These are phyloP conservation scores for Lasius fuliginosus DNA, from an alignment of 2,888 invertebrate species.

Conservation along the genomic window DNA sequence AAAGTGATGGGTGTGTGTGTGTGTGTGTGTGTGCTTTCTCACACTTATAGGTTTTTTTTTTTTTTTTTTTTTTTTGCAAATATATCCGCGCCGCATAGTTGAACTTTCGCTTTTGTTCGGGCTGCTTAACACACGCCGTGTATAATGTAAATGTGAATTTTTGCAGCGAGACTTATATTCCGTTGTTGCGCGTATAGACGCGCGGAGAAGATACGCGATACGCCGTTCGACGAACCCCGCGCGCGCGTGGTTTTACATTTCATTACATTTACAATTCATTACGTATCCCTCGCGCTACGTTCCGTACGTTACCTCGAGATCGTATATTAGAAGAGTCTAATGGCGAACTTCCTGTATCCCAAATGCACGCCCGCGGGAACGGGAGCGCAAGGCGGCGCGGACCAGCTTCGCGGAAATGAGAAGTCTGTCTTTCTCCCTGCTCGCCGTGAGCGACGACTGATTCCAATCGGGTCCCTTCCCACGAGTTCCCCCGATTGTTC, in stretches of 20 bases:
- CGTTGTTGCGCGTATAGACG: too few relatives aligned
- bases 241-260: not conserved
- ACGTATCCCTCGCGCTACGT: too few relatives aligned
- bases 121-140: not conserved
- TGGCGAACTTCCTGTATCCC: constrained; percentile 38
- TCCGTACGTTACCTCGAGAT: not conserved
- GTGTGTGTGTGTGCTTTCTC: not conserved
- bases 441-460: constrained; percentile 30
- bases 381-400: constrained; percentile 41
- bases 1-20: not conserved
- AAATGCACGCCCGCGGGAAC: constrained; percentile 40
- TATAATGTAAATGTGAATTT: not conserved
- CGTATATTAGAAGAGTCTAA: constrained; percentile 14
- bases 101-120: not conserved
- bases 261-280: not conserved
- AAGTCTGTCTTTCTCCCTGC: constrained; percentile 44
- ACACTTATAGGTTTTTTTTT: not conserved
- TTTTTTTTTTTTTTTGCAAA: too few relatives aligned
- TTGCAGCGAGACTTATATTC: not conserved
- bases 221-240: not conserved
- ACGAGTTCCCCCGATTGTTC: constrained; percentile 48
- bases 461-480: constrained; percentile 51
- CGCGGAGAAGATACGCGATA: not conserved
- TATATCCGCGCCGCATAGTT: not conserved
- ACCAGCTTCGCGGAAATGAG: constrained; percentile 42